Evolutionary conservation across 2,888 invertebrate genomes (phyloP).

Genomic region (Galerucella calmariensis): DNA sequence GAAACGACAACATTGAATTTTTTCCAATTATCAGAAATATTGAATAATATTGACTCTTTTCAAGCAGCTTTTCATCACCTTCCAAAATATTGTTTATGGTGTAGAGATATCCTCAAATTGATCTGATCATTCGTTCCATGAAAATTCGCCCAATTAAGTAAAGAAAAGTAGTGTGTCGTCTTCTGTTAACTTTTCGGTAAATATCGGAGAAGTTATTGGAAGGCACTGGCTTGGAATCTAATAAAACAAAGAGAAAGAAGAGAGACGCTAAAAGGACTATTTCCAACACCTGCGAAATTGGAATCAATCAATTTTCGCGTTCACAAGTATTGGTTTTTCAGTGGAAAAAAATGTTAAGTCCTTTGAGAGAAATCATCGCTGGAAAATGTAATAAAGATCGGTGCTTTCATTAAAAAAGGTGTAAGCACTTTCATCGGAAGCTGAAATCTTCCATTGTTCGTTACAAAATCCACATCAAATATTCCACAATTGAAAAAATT

Average conservation of each 20-base stretch:
- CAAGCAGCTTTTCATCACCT: too few relatives aligned
- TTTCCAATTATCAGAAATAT: too few relatives aligned
- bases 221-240: neutral
- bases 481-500: too few relatives aligned
- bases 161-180: neutral
- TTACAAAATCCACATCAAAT: too few relatives aligned
- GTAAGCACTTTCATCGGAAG: neutral
- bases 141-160: neutral
- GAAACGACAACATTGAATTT: too few relatives aligned
- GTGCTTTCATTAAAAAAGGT: too few relatives aligned
- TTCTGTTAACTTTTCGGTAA: neutral
- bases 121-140: neutral
- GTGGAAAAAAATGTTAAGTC: conserved; percentile 19
- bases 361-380: conserved; percentile 23
- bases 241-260: conserved; percentile 3
- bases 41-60: too few relatives aligned
- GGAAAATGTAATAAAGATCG: conserved; percentile 22
- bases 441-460: conserved; percentile 2
- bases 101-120: too few relatives aligned
- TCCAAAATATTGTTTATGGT: too few relatives aligned
- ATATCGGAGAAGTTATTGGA: neutral
- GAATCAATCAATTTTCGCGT: conserved; percentile 23
- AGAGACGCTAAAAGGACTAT: conserved; percentile 4
- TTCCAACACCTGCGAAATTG: conserved; percentile 23
- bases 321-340: conserved; percentile 26